Evolutionary conservation across 2,888 invertebrate genomes (phyloP).

Genomic region (Rhingia campestris): DNA sequence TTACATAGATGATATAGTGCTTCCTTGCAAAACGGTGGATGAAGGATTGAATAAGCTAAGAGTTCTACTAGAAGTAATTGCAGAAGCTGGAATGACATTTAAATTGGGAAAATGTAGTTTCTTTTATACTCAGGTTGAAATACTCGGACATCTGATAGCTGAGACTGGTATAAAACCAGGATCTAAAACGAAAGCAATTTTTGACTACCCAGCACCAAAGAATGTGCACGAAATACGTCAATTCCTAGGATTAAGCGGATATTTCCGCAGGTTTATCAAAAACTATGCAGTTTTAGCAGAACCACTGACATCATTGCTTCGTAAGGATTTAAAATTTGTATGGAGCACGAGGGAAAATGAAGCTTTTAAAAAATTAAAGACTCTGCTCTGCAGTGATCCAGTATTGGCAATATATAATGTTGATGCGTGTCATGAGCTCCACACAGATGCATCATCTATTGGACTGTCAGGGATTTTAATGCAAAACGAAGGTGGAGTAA

Average conservation of each 20-base stretch:
- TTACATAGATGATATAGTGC: slow-evolving; percentile 18
- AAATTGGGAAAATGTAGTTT: slow-evolving; percentile 36
- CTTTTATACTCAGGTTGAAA: slow-evolving; percentile 1
- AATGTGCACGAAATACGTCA: slow-evolving; percentile 19
- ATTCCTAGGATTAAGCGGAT: slow-evolving; percentile 5
- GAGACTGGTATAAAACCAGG: slow-evolving; percentile 18
- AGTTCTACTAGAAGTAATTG: slow-evolving; percentile 1
- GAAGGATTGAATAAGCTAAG: slow-evolving; percentile 28
- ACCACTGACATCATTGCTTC: slow-evolving; percentile 17
- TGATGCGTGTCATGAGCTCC: slow-evolving; percentile 7
- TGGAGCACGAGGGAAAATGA: neutral
- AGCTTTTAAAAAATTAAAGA: slow-evolving; percentile 4
- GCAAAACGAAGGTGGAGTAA: slow-evolving; percentile 3
- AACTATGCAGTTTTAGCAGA: slow-evolving; percentile 17
- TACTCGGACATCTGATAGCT: slow-evolving; percentile 15
- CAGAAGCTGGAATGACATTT: slow-evolving; percentile 34
- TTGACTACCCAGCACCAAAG: slow-evolving; percentile 11
- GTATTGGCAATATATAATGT: slow-evolving; percentile 13
- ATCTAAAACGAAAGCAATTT: slow-evolving; percentile 18
- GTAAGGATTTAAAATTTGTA: slow-evolving; percentile 1
- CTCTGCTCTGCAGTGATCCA: slow-evolving; percentile 15
- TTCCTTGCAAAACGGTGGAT: slow-evolving; percentile 1
- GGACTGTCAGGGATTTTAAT: slow-evolving; percentile 20
- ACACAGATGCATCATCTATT: slow-evolving; percentile 10
- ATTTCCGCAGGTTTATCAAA: slow-evolving; percentile 15